Conservation (phyloP, 2,888 invertebrate genomes). For the Nemoura dubitans region DNA sequence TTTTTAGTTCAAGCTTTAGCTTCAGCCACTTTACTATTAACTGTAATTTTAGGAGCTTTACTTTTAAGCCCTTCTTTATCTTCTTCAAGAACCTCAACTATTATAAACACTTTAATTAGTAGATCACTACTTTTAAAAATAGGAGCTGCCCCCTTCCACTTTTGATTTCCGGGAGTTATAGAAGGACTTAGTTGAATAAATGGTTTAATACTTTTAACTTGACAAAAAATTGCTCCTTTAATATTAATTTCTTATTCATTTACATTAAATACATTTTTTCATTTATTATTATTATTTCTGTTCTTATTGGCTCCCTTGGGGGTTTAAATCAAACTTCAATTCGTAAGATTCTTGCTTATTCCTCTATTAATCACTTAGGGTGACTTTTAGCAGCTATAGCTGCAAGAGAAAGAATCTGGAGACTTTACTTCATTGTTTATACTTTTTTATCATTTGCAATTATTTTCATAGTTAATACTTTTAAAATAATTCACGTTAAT, state of each 20-base stretch:
- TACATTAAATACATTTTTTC: not conserved
- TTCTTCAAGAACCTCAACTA: not conserved
- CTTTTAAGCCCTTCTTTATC: conserved; percentile 53
- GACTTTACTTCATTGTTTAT: conserved; percentile 63
- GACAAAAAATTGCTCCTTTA: conserved; percentile 73
- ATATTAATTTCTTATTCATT: conserved; percentile 57
- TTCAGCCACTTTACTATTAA: conserved; percentile 63
- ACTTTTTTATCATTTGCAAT: conserved; percentile 62
- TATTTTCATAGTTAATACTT: conserved; percentile 51
- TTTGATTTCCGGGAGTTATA: conserved; percentile 69
- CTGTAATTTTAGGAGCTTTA: conserved; percentile 61
- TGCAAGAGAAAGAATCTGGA: conserved; percentile 56
- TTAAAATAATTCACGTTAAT: conserved; percentile 64
- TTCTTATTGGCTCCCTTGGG: conserved; percentile 63
- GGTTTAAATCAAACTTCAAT: conserved; percentile 66
- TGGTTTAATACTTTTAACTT: conserved; percentile 67
- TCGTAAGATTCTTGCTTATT: conserved; percentile 69
- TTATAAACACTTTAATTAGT: not conserved
- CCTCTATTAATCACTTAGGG: conserved; percentile 71
- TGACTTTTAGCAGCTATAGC: conserved; percentile 63
- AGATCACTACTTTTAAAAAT: conserved; percentile 60
- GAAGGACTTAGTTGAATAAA: conserved; percentile 57
- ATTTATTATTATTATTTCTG: conserved; percentile 57
- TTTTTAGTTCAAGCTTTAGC: conserved; percentile 69
- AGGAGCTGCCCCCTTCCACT: conserved; percentile 62